Percentiles rank a stretch among this genome's conserved stretches.
These are phyloP conservation scores for Ladona fulva DNA, from an alignment of 1,140 invertebrate genomes.

Conservation along the genomic window DNA sequence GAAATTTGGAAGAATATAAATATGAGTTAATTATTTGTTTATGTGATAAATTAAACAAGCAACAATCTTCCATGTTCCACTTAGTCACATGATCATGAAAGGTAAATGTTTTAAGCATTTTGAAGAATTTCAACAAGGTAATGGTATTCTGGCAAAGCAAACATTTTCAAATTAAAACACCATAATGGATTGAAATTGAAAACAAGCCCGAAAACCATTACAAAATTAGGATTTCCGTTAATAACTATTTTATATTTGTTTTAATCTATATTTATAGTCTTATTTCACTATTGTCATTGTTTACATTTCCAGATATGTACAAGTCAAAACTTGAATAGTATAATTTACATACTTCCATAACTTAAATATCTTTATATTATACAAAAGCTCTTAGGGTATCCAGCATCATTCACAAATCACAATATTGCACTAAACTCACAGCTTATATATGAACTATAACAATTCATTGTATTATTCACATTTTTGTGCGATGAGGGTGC, in stretches of 20 bases:
- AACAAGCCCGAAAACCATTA: too few relatives aligned
- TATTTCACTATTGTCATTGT: constrained; percentile 10
- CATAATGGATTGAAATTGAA: too few relatives aligned
- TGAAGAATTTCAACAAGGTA: too few relatives aligned
- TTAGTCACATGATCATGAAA: too few relatives aligned
- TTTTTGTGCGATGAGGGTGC: constrained; percentile 7
- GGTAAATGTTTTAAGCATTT: too few relatives aligned
- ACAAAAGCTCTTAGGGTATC: neutral
- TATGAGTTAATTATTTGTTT: too few relatives aligned
- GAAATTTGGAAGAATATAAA: too few relatives aligned
- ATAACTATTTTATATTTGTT: neutral
- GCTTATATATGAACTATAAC: neutral
- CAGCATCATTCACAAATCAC: constrained; percentile 9
- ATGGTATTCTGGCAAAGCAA: too few relatives aligned
- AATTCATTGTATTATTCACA: constrained; percentile 10
- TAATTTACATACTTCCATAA: neutral
- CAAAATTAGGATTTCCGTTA: neutral
- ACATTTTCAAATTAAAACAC: too few relatives aligned
- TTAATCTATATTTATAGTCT: neutral
- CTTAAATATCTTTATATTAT: neutral
- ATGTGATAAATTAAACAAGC: too few relatives aligned
- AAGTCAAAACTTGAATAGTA: constrained; percentile 3
- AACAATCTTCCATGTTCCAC: too few relatives aligned
- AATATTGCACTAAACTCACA: constrained; percentile 7
- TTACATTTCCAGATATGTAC: constrained; percentile 2